Evolutionary conservation across 92 coral and sea anemone genomes (phyloP).

Genomic region (Pocillopora grandis): DNA sequence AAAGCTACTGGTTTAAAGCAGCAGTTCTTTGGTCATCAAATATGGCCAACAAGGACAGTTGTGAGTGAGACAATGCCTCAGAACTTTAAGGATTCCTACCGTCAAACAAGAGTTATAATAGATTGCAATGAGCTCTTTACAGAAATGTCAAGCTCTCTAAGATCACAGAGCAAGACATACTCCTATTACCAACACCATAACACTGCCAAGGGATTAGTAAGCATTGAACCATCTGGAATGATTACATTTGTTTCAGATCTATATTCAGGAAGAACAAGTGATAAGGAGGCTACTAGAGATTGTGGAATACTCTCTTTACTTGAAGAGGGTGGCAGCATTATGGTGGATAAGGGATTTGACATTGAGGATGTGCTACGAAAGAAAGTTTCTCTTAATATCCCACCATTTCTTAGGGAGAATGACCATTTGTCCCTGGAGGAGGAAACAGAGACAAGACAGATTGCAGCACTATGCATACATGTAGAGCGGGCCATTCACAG

Average conservation of each 20-base stretch:
- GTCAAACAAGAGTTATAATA: conserved; percentile 19
- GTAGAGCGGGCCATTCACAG: conserved; percentile 36
- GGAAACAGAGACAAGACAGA: conserved; percentile 32
- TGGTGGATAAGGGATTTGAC: conserved; percentile 55
- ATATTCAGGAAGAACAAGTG: conserved; percentile 37
- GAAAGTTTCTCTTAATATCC: conserved; percentile 40
- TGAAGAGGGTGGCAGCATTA: conserved; percentile 43
- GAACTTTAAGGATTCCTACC: conserved; percentile 7
- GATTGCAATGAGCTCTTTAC: conserved; percentile 30
- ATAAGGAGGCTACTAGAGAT: background rate
- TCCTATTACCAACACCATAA: conserved; percentile 35
- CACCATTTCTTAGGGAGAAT: conserved; percentile 46
- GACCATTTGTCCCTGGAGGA: conserved; percentile 42
- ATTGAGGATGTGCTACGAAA: conserved; percentile 41
- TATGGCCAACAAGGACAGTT: conserved; percentile 41
- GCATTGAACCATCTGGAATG: conserved; percentile 35
- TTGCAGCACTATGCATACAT: conserved; percentile 56
- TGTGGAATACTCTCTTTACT: background rate
- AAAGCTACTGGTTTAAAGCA: no score
- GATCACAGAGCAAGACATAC: conserved; percentile 33
- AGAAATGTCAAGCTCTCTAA: conserved; percentile 22
- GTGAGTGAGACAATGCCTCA: conserved; percentile 26
- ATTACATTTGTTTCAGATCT: conserved; percentile 36
- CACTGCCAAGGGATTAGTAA: conserved; percentile 40
- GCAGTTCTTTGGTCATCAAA: background rate